Conservation (phyloP, 2,113 vertebrate genomes). For the Cyanoderma ruficeps region DNA sequence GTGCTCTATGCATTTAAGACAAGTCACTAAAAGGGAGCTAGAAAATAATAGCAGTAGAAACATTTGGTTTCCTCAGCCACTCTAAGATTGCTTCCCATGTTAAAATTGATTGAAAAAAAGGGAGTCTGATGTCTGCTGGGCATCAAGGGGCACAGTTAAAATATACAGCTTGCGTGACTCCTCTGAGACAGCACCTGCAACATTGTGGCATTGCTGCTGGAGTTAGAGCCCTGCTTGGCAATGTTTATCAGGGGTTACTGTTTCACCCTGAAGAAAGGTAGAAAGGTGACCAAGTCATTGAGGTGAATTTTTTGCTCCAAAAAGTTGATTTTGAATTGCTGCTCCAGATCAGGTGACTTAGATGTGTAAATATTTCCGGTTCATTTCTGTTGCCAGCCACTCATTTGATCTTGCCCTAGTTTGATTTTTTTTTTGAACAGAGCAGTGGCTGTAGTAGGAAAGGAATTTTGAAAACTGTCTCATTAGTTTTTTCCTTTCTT, state of each 20-base stretch:
- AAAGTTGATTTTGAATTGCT: neutral
- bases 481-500: neutral
- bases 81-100: neutral
- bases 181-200: neutral
- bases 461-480: neutral
- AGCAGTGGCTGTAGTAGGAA: neutral
- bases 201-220: neutral
- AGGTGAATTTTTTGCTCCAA: neutral
- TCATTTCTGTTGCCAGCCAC: neutral
- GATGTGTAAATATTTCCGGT: neutral
- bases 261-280: neutral
- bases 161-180: neutral
- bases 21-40: neutral
- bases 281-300: neutral
- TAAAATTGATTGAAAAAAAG: neutral
- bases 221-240: neutral
- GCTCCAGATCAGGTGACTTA: neutral
- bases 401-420: neutral
- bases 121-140: neutral
- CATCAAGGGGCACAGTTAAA: neutral
- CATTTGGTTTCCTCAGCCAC: neutral
- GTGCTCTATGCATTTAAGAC: neutral
- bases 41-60: neutral
- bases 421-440: neutral
- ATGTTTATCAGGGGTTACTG: neutral